Evolutionary conservation across 2,888 invertebrate genomes (phyloP).

Genomic region (Eudasyphora cyanicolor): DNA sequence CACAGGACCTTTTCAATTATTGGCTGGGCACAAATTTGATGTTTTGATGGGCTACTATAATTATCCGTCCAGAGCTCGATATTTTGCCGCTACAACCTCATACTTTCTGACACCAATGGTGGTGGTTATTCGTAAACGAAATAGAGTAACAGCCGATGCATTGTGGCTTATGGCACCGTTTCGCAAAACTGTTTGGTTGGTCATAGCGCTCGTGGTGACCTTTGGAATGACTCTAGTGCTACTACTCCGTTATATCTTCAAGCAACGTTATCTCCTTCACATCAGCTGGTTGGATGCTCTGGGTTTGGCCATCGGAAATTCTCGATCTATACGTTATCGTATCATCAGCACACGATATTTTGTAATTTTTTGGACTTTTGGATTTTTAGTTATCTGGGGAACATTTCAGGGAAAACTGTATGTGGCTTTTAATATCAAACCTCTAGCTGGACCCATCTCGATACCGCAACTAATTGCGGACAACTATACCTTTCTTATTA

Average conservation of each 20-base stretch:
- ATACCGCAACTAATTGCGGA: constrained; percentile 29
- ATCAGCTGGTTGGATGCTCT: constrained; percentile 50
- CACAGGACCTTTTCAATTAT: constrained; percentile 31
- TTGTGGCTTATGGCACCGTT: constrained; percentile 46
- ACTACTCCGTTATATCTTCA: neutral
- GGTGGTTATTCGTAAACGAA: constrained; percentile 19
- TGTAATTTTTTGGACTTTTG: constrained; percentile 28
- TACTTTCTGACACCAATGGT: constrained; percentile 46
- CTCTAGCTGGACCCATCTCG: neutral
- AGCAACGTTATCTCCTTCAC: neutral
- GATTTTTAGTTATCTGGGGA: constrained; percentile 35
- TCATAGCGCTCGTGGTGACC: neutral
- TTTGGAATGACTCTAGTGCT: neutral
- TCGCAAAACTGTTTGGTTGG: neutral
- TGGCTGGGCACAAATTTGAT: constrained; percentile 41
- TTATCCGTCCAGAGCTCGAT: constrained; percentile 11
- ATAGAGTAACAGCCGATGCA: neutral
- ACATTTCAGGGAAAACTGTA: constrained; percentile 53
- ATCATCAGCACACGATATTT: neutral
- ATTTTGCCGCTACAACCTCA: constrained; percentile 32
- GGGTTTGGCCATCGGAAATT: constrained; percentile 35
- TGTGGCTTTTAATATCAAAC: constrained; percentile 37
- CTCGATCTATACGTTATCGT: constrained; percentile 19
- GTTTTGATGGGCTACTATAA: constrained; percentile 54
- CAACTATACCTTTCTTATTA: constrained; percentile 51